These are phyloP conservation scores for Drosophila picticornis DNA, from an alignment of 2,888 invertebrate species.

Conservation along the genomic window DNA sequence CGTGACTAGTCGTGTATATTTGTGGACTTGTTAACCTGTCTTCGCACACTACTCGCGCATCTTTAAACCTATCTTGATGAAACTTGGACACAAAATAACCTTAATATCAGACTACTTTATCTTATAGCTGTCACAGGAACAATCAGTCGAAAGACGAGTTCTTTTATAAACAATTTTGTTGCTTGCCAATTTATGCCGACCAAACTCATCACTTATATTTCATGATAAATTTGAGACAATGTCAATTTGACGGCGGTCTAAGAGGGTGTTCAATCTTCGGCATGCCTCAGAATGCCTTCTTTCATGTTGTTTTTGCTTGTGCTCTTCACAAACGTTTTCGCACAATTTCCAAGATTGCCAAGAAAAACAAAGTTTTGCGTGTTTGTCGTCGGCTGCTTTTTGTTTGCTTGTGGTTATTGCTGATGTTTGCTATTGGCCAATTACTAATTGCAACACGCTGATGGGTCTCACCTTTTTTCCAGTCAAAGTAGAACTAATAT, in stretches of 20 bases:
- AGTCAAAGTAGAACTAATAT: conserved; percentile 52
- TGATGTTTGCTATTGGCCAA: conserved; percentile 9
- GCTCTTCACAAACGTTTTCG: conserved; percentile 46
- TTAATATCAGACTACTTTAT: neutral
- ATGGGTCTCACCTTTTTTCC: conserved; percentile 18
- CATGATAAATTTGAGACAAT: neutral
- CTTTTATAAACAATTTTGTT: neutral
- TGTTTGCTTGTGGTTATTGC: conserved; percentile 28
- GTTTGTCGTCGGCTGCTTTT: conserved; percentile 21
- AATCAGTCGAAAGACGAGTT: neutral
- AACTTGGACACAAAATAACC: neutral
- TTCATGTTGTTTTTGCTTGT: conserved; percentile 10
- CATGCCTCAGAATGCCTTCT: neutral
- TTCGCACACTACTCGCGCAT: neutral
- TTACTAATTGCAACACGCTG: conserved; percentile 28
- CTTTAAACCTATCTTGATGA: neutral
- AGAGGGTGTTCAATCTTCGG: neutral
- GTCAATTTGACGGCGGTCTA: neutral
- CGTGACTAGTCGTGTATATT: neutral
- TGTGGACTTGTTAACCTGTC: neutral
- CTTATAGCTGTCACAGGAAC: no score
- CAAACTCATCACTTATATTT: neutral
- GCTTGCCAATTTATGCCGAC: neutral
- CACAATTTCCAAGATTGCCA: conserved; percentile 34
- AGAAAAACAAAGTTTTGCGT: conserved; percentile 16